These are phyloP conservation scores for Clostera curtula DNA, from an alignment of 2,888 invertebrate genomes.

Conservation along the genomic window DNA sequence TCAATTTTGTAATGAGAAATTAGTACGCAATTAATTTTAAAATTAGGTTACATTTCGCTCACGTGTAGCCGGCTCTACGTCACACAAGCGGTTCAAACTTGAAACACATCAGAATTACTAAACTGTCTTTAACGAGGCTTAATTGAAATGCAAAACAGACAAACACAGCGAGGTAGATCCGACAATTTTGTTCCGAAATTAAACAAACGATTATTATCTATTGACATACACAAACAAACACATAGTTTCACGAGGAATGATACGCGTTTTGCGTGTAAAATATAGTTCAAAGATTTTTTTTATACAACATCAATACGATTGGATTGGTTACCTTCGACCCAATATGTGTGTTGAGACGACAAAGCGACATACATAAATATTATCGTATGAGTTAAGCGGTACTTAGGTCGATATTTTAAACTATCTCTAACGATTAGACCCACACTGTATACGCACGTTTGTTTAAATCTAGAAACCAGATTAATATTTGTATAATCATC, in stretches of 20 bases:
- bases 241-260: constrained; percentile 32
- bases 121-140: constrained; percentile 23
- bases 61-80: constrained; percentile 29
- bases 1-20: too few relatives aligned
- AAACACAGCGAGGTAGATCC: constrained; percentile 53
- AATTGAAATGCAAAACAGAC: constrained; percentile 37
- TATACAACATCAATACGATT: constrained; percentile 13
- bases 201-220: constrained; percentile 14
- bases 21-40: not conserved
- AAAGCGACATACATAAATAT: constrained; percentile 9
- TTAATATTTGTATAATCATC: too few relatives aligned
- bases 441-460: too few relatives aligned
- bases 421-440: not conserved
- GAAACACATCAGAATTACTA: constrained; percentile 19
- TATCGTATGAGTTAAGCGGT: constrained; percentile 5
- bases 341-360: constrained; percentile 6
- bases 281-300: constrained; percentile 21
- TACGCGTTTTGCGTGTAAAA: constrained; percentile 16
- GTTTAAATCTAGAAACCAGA: too few relatives aligned
- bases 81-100: constrained; percentile 21
- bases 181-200: constrained; percentile 37
- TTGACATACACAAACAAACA: constrained; percentile 20
- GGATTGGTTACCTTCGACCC: constrained; percentile 12
- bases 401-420: constrained; percentile 4
- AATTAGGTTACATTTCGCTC: constrained; percentile 19